Percentiles rank a stretch among this genome's conserved stretches.
These are phyloP conservation scores for Eurytemora carolleeae DNA, from an alignment of 1,140 invertebrate genomes.

Conservation along the genomic window DNA sequence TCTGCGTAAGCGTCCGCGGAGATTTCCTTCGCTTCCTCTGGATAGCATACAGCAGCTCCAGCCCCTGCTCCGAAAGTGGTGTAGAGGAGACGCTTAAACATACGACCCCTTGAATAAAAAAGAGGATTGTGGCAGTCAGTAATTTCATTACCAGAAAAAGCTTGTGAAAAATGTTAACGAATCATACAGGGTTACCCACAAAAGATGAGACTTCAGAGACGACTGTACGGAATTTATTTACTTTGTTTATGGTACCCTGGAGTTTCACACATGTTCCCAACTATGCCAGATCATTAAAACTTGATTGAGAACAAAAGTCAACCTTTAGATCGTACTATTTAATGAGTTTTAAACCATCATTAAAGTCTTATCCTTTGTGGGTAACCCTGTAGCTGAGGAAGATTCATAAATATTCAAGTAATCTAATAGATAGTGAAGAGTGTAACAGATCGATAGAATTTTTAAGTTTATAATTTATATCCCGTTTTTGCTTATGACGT, in stretches of 20 bases:
- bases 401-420: too few species aligned
- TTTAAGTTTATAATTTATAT: neutral
- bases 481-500: neutral
- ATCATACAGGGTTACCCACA: too few species aligned
- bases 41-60: slow-evolving; percentile 3
- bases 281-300: neutral
- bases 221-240: too few species aligned
- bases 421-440: too few species aligned
- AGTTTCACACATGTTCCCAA: neutral
- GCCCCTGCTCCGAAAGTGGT: neutral
- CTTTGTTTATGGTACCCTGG: neutral
- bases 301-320: too few species aligned
- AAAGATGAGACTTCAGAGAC: neutral
- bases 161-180: too few species aligned
- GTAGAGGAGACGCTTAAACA: slow-evolving; percentile 6
- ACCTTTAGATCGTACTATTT: too few species aligned
- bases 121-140: too few species aligned
- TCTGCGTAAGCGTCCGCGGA: neutral
- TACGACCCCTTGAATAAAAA: neutral
- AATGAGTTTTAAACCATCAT: too few species aligned
- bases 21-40: neutral
- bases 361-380: too few species aligned
- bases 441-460: neutral
- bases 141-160: too few species aligned
- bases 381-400: too few species aligned